phyloP scores from a whole-genome alignment of 2,888 invertebrate species.

The Dryobotodes eremita region DNA sequence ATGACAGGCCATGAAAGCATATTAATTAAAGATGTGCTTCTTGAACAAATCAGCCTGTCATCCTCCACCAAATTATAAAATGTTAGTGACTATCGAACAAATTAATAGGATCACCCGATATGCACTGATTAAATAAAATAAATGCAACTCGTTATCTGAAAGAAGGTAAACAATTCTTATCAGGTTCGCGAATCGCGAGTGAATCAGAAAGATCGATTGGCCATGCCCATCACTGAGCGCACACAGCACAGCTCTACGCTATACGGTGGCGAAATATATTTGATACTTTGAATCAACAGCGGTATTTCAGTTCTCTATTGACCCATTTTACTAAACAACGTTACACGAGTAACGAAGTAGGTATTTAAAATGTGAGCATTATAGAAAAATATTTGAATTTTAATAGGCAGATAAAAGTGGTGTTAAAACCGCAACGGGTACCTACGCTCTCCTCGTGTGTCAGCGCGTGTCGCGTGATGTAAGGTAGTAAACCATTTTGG shows the following conservation, averaged over 20 bases:
- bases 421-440: conserved; percentile 9
- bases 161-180: conserved; percentile 60
- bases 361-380: neutral
- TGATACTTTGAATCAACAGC: conserved; percentile 42
- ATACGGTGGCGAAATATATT: conserved; percentile 42
- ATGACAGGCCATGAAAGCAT: conserved; percentile 50
- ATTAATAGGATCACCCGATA: conserved; percentile 3
- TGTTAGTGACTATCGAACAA: neutral
- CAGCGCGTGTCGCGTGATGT: conserved; percentile 73
- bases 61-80: neutral
- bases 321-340: conserved; percentile 38
- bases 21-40: conserved; percentile 28
- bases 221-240: conserved; percentile 24
- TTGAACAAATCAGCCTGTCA: conserved; percentile 8
- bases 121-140: conserved; percentile 30
- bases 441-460: conserved; percentile 58
- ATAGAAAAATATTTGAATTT: conserved; percentile 12
- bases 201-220: conserved; percentile 46
- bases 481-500: conserved; percentile 80
- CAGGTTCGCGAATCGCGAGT: conserved; percentile 52
- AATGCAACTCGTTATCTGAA: conserved; percentile 34
- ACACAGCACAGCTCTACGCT: conserved; percentile 13
- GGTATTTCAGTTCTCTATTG: conserved; percentile 25
- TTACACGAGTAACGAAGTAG: conserved; percentile 3
- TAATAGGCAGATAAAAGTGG: conserved; percentile 5